phyloP scores from a whole-genome alignment of 2,113 vertebrate genomes.

The Aspidoscelis tigris region DNA sequence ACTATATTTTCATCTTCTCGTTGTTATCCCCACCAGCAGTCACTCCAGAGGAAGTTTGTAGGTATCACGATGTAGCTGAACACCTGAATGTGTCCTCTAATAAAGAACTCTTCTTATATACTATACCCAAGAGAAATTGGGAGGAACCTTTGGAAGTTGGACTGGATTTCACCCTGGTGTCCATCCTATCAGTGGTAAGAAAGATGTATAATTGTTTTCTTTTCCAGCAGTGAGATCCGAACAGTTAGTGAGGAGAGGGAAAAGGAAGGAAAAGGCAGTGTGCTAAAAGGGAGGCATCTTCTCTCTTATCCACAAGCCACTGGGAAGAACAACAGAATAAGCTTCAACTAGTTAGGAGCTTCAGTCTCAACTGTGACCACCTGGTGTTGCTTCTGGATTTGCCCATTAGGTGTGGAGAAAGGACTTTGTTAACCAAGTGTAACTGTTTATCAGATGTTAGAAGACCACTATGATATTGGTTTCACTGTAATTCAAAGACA shows the following conservation, averaged over 20 bases:
- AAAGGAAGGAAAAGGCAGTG: neutral
- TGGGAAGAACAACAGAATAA: neutral
- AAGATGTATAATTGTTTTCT: neutral
- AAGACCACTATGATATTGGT: no score
- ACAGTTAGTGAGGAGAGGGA: neutral
- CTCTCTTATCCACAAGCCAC: neutral
- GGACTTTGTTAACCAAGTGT: neutral
- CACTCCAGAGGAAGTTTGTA: slow-evolving; percentile 66
- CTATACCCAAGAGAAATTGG: slow-evolving; percentile 75
- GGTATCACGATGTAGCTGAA: slow-evolving; percentile 67
- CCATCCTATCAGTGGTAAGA: slow-evolving; percentile 70
- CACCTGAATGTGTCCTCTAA: slow-evolving; percentile 71
- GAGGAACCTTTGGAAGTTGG: slow-evolving; percentile 43
- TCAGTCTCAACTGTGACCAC: neutral
- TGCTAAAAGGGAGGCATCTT: no score
- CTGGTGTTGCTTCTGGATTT: neutral
- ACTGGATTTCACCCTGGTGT: slow-evolving; percentile 53
- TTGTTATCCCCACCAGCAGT: slow-evolving; percentile 33
- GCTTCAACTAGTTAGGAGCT: no score
- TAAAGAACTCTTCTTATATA: slow-evolving; percentile 35
- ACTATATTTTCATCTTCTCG: neutral
- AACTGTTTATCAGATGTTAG: neutral
- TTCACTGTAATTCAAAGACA: no score
- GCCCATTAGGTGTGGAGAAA: neutral
- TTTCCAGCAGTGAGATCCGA: neutral